Evolutionary conservation across 2,113 vertebrate genomes (phyloP), one percentile per base, ranked within the genome.

Genomic region (Mustela lutreola): DNA sequence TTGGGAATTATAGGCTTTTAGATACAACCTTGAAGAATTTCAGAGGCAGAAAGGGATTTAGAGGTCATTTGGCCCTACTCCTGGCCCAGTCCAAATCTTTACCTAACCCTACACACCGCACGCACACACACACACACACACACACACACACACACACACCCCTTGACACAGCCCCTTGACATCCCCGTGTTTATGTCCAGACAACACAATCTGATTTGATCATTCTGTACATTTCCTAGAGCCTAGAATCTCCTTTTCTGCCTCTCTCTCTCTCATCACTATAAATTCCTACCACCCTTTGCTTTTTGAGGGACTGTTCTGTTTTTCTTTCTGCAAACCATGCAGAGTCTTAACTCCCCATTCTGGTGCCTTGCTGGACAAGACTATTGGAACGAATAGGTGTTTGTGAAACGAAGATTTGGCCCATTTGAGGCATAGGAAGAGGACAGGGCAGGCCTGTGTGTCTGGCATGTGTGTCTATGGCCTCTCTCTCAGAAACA

Each of bases 1-100:
- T 97, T 90, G 67, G 71, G 71, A 88, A 93, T 92, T 88, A 96
- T 2, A 95, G 84, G 90, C 84, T 97, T 96, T 97, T 79, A 92
- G 90, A 81, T 15, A 26, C 28, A 71, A 63, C 88, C 81, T 95
- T 84, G 91, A 90, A 42, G 86, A 93, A 92, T 91, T 87, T 95
- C 63, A 90, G 83, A 82, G 83, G 50, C 73, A 71, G 78, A 65
- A 80, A 90, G 79, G 73, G 73, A 94, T 85, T 79, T 89, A 76
- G 39, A 94, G 81, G 87, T 93, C 63, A 50, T 36, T 83, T 0
- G 2, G 60, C 62, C 50, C 7, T 53, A 78, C 5, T 91, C n/a
- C 11, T 58, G 67, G 33, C 39, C 48, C 6, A n/a, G 28, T 24
- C n/a, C 7, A 33, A 19, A 39, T 50, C 45, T 75, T 80, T 39